Conservation (phyloP, 1,140 invertebrate species). For the Ephestia elutella region DNA sequence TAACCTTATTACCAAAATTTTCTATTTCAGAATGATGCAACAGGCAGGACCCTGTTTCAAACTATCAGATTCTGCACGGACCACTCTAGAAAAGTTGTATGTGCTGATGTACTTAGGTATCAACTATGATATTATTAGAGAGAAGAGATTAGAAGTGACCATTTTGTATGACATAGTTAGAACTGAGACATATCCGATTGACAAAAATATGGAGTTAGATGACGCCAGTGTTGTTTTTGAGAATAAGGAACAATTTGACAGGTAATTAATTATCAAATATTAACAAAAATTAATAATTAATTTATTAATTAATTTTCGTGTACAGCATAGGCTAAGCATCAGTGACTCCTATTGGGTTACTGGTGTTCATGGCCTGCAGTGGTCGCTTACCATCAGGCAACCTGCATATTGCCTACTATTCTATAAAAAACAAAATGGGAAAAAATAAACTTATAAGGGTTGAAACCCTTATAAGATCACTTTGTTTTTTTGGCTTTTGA, state of each 20-base stretch:
- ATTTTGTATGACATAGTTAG: constrained; percentile 46
- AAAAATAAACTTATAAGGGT: no score
- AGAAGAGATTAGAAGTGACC: constrained; percentile 46
- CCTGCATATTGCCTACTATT: no score
- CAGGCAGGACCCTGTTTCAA: constrained; percentile 46
- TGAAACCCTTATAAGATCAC: no score
- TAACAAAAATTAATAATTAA: neutral
- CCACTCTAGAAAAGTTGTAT: constrained; percentile 42
- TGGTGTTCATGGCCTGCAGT: no score
- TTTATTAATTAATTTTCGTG: no score
- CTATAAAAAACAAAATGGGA: no score
- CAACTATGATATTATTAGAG: constrained; percentile 40
- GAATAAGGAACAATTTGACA: constrained; percentile 44
- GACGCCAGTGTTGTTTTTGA: constrained; percentile 55
- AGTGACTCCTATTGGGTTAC: no score
- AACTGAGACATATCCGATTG: constrained; percentile 45
- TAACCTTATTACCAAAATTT: no score
- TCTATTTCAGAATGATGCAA: constrained; percentile 37
- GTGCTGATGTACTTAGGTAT: constrained; percentile 57
- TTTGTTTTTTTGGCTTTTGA: no score
- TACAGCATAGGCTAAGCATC: no score
- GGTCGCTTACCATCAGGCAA: no score
- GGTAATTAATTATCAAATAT: constrained; percentile 21
- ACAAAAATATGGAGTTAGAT: constrained; percentile 37
- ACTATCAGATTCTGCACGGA: constrained; percentile 31